These are phyloP conservation scores for Thaumetopoea pityocampa DNA, from an alignment of 1,140 invertebrate genomes.

Conservation along the genomic window DNA sequence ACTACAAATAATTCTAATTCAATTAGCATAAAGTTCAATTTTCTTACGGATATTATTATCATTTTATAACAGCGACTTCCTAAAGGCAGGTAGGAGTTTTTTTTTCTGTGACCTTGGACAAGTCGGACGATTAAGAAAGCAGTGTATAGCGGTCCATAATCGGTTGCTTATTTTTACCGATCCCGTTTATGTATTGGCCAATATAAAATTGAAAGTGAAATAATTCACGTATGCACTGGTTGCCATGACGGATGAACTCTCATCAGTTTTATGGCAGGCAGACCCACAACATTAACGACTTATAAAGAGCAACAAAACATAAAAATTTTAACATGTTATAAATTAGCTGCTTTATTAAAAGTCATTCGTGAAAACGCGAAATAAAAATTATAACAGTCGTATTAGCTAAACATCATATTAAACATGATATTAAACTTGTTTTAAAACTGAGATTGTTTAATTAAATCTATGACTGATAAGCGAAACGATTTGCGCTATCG, in stretches of 20 bases:
- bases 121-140: conserved; percentile 16
- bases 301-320: conserved; percentile 8
- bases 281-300: conserved; percentile 4
- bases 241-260: not conserved
- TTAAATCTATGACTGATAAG: conserved; percentile 8
- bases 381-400: conserved; percentile 1
- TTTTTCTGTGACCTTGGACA: conserved; percentile 25
- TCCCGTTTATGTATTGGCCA: not conserved
- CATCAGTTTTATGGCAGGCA: conserved; percentile 2
- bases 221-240: not conserved
- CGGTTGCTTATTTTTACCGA: conserved; percentile 15
- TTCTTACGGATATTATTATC: not conserved
- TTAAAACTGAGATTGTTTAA: conserved; percentile 10
- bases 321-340: conserved; percentile 6
- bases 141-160: conserved; percentile 8
- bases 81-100: conserved; percentile 26
- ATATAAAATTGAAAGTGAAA: conserved; percentile 17
- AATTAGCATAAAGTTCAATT: conserved; percentile 14
- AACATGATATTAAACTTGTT: conserved; percentile 10
- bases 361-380: not conserved
- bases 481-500: not conserved
- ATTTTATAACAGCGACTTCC: conserved; percentile 6
- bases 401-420: conserved; percentile 1
- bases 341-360: conserved; percentile 6
- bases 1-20: not conserved